These are phyloP conservation scores for Macrostomum lignano DNA, from an alignment of 1,140 invertebrate species.

Conservation along the genomic window DNA sequence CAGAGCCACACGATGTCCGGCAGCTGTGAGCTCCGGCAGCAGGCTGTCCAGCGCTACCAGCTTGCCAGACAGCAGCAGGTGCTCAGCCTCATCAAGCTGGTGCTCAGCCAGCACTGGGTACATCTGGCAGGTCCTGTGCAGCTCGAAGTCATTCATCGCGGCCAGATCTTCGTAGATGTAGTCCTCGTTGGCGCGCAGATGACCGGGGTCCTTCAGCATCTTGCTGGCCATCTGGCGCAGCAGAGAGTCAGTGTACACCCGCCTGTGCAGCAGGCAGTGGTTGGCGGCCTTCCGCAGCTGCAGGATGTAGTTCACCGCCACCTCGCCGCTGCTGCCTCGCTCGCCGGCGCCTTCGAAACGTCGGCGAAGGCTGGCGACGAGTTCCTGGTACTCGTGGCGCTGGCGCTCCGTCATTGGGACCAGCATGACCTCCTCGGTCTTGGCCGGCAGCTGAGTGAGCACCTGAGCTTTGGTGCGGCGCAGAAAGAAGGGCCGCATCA, in stretches of 20 bases:
- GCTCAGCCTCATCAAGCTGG: conserved; percentile 3
- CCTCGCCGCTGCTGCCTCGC: conserved; percentile 50
- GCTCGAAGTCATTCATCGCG: conserved; percentile 62
- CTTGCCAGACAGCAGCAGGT: conserved; percentile 2
- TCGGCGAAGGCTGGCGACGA: conserved; percentile 4
- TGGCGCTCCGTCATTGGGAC: conserved; percentile 1
- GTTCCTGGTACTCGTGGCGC: conserved; percentile 3
- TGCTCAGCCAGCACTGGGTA: conserved; percentile 20
- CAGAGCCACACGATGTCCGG: conserved; percentile 38
- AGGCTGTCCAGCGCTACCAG: conserved; percentile 1
- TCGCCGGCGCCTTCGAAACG: conserved; percentile 41
- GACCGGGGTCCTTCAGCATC: conserved; percentile 42
- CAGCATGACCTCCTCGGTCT: conserved; percentile 5
- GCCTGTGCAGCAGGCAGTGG: conserved; percentile 38
- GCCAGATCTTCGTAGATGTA: conserved; percentile 58
- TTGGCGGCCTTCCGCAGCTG: conserved; percentile 22
- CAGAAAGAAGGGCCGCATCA: conserved; percentile 34
- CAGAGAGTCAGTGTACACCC: conserved; percentile 43
- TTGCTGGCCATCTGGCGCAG: conserved; percentile 40
- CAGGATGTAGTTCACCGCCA: conserved; percentile 43
- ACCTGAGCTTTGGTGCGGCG: conserved; percentile 2
- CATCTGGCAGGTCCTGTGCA: conserved; percentile 43
- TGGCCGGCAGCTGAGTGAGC: background rate
- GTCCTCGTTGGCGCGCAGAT: conserved; percentile 38
- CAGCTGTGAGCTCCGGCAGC: conserved; percentile 6